Evolutionary conservation across 2,113 vertebrate genomes (phyloP), one percentile per base, ranked within the genome.

Genomic region (Pteronura brasiliensis): DNA sequence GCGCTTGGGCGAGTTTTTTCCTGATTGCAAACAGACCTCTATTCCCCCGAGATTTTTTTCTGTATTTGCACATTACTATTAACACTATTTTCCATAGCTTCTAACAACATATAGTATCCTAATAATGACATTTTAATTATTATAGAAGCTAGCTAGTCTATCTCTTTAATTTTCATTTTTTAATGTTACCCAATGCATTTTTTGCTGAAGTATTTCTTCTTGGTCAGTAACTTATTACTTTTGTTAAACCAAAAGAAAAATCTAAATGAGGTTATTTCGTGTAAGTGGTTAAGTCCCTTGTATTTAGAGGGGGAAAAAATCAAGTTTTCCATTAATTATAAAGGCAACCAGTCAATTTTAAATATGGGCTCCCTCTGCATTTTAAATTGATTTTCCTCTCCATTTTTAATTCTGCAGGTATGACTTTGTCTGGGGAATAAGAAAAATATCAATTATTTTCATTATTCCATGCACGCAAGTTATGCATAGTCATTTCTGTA

Each of bases 331-430:
- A 94, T 97, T 97, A 92, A 74, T 92, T 84, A 65, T 77, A 96
- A 92, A 72, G 61, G 25, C 61, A 94, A 52, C 10, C 34, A 47
- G 84, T 91, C 63, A n/a, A 94, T 97, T 94, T 79, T 90, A 93
- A 97, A 92, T 92, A 74, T 79, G 42, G 25, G 44, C 17, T 63
- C 13, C 4, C 2, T 90, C 52, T 94, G 21, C 34, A 95, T 84
- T 94, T 96, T 95, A 84, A 95, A 96, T 57, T 87, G 74, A 93
- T 87, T 97, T 93, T 77, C n/a, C 36, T 86, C 25, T 90, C 10
- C 14, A 39, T 7, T 96, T 97, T 96, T 84, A 87, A 61, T 85
- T 92, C 34, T 93, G 4, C 7, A 89, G 2, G 2, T 88, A 49
- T 92, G 91, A 92, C 34, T 77, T 87, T 87, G 61, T 29, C n/a